Percentiles rank a stretch among this genome's conserved stretches.
Conservation (phyloP, 2,113 vertebrate species). For the Grammomys surdaster region DNA sequence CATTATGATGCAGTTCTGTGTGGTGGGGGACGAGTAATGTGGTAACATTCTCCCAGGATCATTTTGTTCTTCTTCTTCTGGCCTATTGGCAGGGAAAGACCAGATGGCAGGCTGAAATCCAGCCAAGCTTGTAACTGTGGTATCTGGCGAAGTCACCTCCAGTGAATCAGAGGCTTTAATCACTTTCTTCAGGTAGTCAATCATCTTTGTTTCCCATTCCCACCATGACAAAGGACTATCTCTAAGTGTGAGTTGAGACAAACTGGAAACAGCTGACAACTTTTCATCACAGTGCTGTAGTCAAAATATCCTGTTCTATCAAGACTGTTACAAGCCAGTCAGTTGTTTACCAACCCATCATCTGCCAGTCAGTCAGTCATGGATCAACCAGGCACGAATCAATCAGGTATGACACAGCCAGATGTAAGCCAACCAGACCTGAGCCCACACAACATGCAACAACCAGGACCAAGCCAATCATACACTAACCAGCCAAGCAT, state of each 20-base stretch:
- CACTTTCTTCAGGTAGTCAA: background rate
- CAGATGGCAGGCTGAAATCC: slow-evolving; percentile 62
- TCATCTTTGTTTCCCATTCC: slow-evolving; percentile 16
- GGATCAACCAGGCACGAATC: background rate
- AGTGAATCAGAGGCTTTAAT: background rate
- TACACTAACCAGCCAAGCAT: background rate
- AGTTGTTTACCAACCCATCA: slow-evolving; percentile 24
- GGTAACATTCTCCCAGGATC: background rate
- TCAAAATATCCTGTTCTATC: background rate
- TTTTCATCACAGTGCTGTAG: background rate
- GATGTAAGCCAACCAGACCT: background rate
- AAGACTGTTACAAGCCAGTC: background rate
- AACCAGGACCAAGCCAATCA: background rate
- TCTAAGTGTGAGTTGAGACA: slow-evolving; percentile 6
- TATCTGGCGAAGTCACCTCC: slow-evolving; percentile 37
- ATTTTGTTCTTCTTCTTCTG: slow-evolving; percentile 36
- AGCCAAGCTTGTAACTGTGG: slow-evolving; percentile 26
- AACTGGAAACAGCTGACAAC: slow-evolving; percentile 30
- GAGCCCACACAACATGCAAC: background rate
- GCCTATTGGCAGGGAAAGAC: slow-evolving; percentile 52
- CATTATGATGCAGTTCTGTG: background rate
- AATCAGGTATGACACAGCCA: background rate
- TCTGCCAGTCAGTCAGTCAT: background rate
- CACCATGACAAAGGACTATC: background rate
- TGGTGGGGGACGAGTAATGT: background rate